A percentile compares a stretch with the other conserved stretches of the same genome.
These are phyloP conservation scores for Emydura subglobosa DNA, from an alignment of 2,113 vertebrate species.

Conservation along the genomic window DNA sequence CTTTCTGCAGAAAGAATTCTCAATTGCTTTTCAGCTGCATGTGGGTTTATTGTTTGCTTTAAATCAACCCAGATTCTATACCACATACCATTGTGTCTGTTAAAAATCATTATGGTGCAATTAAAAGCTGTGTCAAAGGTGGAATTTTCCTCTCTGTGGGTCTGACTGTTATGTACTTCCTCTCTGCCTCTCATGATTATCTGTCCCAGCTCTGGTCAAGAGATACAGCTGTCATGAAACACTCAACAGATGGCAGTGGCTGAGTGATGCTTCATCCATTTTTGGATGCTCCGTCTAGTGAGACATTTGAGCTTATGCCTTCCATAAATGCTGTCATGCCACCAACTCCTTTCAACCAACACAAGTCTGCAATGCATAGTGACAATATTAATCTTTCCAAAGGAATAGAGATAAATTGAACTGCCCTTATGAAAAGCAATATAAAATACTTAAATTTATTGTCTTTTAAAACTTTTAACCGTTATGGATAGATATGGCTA, in stretches of 20 bases:
- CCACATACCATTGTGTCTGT: constrained; percentile 73
- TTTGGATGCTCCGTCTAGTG: constrained; percentile 65
- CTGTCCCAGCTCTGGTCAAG: constrained; percentile 70
- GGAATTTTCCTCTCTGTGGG: constrained; percentile 55
- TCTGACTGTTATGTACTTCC: constrained; percentile 47
- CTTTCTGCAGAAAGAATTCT: constrained; percentile 73
- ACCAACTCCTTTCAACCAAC: constrained; percentile 70
- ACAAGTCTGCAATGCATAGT: constrained; percentile 60
- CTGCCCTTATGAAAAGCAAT: constrained; percentile 72
- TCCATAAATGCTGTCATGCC: constrained; percentile 74
- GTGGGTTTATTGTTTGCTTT: constrained; percentile 79
- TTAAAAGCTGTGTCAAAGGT: constrained; percentile 77
- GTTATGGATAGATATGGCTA: constrained; percentile 68
- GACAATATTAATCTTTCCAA: constrained; percentile 74
- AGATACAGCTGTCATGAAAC: constrained; percentile 84
- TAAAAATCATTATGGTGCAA: constrained; percentile 83
- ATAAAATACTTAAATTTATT: constrained; percentile 72
- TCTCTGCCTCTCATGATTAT: constrained; percentile 70
- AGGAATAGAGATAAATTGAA: constrained; percentile 76
- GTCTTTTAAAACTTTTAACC: constrained; percentile 76
- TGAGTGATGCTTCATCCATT: constrained; percentile 73
- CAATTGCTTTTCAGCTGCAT: constrained; percentile 75
- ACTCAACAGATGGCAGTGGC: constrained; percentile 81
- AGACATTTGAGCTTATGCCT: constrained; percentile 73
- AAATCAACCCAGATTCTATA: constrained; percentile 72